These are phyloP conservation scores for Drosophila subpulchrella DNA, from an alignment of 1,140 invertebrate species.

Conservation along the genomic window DNA sequence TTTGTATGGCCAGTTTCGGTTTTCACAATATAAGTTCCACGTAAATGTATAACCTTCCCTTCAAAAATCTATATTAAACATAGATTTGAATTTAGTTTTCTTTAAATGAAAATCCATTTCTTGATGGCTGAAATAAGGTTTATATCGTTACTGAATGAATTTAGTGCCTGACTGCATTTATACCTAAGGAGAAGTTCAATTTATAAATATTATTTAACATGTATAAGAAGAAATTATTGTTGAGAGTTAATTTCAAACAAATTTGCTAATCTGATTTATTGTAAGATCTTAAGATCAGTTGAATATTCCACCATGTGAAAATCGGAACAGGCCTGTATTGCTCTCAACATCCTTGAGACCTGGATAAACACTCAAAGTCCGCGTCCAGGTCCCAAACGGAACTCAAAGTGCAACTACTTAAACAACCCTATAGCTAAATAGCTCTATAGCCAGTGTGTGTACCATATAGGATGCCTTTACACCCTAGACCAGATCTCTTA, in stretches of 20 bases:
- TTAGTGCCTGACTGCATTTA: slow-evolving; percentile 39
- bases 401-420: slow-evolving; percentile 53
- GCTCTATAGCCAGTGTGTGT: slow-evolving; percentile 18
- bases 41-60: background rate
- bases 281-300: background rate
- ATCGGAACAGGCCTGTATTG: slow-evolving; percentile 3
- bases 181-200: slow-evolving; percentile 2
- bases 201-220: background rate
- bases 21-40: background rate
- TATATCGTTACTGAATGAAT: slow-evolving; percentile 16
- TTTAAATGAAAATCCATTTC: background rate
- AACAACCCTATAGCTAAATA: slow-evolving; percentile 26
- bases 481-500: slow-evolving; percentile 26
- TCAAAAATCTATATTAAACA: background rate
- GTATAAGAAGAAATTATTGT: background rate
- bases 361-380: slow-evolving; percentile 13
- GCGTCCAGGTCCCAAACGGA: slow-evolving; percentile 32
- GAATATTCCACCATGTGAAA: background rate
- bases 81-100: slow-evolving; percentile 3
- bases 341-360: background rate
- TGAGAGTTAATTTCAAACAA: background rate
- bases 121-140: background rate
- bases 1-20: slow-evolving; percentile 20
- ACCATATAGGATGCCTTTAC: slow-evolving; percentile 49
- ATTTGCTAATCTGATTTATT: background rate